Evolutionary conservation across 2,888 invertebrate genomes (phyloP).

Genomic region (Allophyes oxyacanthae): DNA sequence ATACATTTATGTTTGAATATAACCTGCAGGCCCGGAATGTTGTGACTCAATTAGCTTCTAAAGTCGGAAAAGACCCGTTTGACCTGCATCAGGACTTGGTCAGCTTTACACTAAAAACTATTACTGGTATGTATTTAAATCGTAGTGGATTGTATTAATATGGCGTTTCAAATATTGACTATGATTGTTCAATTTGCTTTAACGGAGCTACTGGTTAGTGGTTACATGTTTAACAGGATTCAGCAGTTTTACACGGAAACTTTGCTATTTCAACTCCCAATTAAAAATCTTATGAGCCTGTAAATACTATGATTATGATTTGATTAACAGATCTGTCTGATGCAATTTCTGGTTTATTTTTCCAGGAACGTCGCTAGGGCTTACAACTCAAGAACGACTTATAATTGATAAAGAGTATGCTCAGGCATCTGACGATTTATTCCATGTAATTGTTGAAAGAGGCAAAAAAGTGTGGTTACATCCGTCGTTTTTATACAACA

Average conservation of each 20-base stretch:
- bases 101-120: constrained; percentile 50
- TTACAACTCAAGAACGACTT: not conserved
- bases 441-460: not conserved
- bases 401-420: constrained; percentile 7
- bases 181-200: too few species aligned
- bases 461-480: constrained; percentile 16
- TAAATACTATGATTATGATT: too few species aligned
- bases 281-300: too few species aligned
- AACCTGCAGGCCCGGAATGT: constrained; percentile 56
- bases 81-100: constrained; percentile 50
- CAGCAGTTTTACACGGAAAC: too few species aligned
- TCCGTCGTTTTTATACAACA: constrained; percentile 11
- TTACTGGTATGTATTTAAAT: constrained; percentile 57
- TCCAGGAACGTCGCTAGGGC: constrained; percentile 27
- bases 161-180: too few species aligned
- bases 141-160: too few species aligned
- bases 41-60: constrained; percentile 32
- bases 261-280: too few species aligned
- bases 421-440: constrained; percentile 6
- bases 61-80: constrained; percentile 50
- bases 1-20: constrained; percentile 53
- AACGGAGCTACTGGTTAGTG: too few species aligned
- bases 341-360: constrained; percentile 1
- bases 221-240: too few species aligned
- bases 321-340: too few species aligned